A percentile compares a stretch with the other conserved stretches of the same genome.
Conservation (phyloP, 2,113 vertebrate species). For the Athene noctua region DNA sequence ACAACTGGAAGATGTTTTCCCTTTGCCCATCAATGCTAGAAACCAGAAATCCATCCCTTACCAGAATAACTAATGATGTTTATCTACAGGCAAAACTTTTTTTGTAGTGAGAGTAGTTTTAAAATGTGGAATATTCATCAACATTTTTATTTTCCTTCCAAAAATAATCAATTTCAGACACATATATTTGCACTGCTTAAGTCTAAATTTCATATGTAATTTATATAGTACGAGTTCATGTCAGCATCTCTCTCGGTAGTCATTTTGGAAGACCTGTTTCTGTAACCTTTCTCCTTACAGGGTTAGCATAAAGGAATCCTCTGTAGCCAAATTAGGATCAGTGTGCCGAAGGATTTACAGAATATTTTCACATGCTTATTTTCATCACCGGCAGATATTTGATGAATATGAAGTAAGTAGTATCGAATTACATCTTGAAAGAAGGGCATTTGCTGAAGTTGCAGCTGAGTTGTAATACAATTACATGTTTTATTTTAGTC, state of each 20-base stretch:
- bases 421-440: neutral
- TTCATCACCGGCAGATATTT: conserved; percentile 99
- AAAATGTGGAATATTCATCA: neutral
- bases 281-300: conserved; percentile 70
- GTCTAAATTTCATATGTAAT: neutral
- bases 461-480: neutral
- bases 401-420: conserved; percentile 96
- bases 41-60: neutral
- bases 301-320: conserved; percentile 99
- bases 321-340: conserved; percentile 98
- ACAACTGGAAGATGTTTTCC: neutral
- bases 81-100: neutral
- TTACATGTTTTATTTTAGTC: neutral
- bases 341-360: conserved; percentile 98
- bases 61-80: neutral
- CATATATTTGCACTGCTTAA: neutral
- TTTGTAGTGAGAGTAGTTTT: neutral
- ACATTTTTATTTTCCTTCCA: neutral
- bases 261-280: neutral
- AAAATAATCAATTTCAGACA: neutral
- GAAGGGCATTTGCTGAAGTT: neutral
- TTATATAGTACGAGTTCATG: neutral
- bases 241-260: accelerated
- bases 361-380: conserved; percentile 99
- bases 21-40: neutral